Evolutionary conservation across 2,888 invertebrate species (phyloP).

Genomic region (Copidosoma aretas): DNA sequence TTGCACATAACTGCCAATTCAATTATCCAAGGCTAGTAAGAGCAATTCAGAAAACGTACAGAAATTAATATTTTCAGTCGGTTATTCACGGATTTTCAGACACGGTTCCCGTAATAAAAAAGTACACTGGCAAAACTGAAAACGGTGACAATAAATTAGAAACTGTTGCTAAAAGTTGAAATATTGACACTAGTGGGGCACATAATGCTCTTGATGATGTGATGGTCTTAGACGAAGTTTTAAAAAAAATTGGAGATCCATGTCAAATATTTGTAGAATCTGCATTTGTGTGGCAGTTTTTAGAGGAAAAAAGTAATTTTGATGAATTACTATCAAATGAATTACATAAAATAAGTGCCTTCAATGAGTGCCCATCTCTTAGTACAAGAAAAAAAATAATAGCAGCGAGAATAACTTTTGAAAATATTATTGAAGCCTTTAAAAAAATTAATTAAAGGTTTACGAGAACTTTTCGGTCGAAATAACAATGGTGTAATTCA

Average conservation of each 20-base stretch:
- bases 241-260: neutral
- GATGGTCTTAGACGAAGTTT: constrained; percentile 11
- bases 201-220: constrained; percentile 26
- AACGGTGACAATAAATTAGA: constrained; percentile 20
- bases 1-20: constrained; percentile 32
- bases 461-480: constrained; percentile 5
- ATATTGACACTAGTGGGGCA: constrained; percentile 11
- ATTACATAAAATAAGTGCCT: neutral
- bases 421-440: constrained; percentile 1
- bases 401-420: constrained; percentile 5
- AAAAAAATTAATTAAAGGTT: constrained; percentile 15
- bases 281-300: neutral
- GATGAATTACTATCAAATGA: neutral
- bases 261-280: neutral
- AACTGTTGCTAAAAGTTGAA: neutral
- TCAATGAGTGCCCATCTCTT: neutral
- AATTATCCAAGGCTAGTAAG: constrained; percentile 26
- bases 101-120: constrained; percentile 22
- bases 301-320: too few relatives aligned
- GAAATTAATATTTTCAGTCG: constrained; percentile 15
- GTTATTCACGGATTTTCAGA: constrained; percentile 31
- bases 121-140: constrained; percentile 1
- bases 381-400: constrained; percentile 18
- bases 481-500: constrained; percentile 9
- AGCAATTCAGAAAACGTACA: constrained; percentile 17